phyloP scores from a whole-genome alignment of 2,888 invertebrate species.

The Eutolmus rufibarbis region DNA sequence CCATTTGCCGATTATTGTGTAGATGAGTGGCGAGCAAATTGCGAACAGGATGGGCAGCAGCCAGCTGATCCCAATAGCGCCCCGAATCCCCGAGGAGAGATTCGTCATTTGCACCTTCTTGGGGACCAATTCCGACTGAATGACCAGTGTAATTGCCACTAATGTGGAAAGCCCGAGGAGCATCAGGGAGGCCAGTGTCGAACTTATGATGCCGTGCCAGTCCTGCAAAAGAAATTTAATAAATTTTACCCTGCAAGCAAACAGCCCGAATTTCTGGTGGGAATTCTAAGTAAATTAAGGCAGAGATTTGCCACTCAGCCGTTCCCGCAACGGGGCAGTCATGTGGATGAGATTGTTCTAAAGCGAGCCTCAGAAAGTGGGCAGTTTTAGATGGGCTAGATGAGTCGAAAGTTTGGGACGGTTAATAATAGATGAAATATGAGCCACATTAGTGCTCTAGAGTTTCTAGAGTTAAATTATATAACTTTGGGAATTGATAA shows the following conservation, averaged over 20 bases:
- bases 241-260: constrained; percentile 51
- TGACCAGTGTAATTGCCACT: constrained; percentile 61
- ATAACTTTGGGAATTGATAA: not conserved
- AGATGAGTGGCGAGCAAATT: constrained; percentile 61
- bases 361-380: not conserved
- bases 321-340: not conserved
- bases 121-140: constrained; percentile 61
- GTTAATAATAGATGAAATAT: not conserved
- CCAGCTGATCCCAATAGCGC: constrained; percentile 63
- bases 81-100: constrained; percentile 57
- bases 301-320: not conserved
- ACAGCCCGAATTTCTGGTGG: not conserved
- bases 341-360: not conserved
- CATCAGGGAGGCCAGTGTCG: constrained; percentile 70
- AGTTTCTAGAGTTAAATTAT: not conserved
- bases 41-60: constrained; percentile 61
- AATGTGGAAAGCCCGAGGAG: constrained; percentile 71
- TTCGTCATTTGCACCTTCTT: constrained; percentile 55
- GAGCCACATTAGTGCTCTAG: not conserved
- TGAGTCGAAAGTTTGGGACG: not conserved
- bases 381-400: not conserved
- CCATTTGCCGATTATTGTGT: constrained; percentile 62
- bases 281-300: not conserved
- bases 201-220: constrained; percentile 68
- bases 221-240: constrained; percentile 60